These are phyloP conservation scores for Periplaneta americana DNA, from an alignment of 1,140 invertebrate species.

Conservation along the genomic window DNA sequence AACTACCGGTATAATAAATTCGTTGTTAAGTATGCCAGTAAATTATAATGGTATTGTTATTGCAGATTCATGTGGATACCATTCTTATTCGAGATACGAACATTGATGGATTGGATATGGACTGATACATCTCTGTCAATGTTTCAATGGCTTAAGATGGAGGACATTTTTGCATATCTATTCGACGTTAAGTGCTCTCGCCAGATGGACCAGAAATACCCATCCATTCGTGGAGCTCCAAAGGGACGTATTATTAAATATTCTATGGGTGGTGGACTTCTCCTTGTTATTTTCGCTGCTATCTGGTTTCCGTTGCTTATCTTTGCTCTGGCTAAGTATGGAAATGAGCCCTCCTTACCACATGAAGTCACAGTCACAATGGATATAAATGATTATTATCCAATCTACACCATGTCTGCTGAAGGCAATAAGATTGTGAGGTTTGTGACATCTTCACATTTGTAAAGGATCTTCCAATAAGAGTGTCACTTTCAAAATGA, in stretches of 20 bases:
- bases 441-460: too few species aligned
- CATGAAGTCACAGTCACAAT: conserved; percentile 78
- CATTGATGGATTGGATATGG: conserved; percentile 99
- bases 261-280: conserved; percentile 78
- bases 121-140: conserved; percentile 97
- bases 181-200: conserved; percentile 88
- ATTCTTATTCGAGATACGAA: conserved; percentile 93
- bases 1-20: too few species aligned
- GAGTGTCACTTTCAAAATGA: too few species aligned
- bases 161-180: conserved; percentile 96
- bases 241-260: conserved; percentile 82
- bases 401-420: conserved; percentile 78
- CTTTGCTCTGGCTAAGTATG: conserved; percentile 92
- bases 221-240: conserved; percentile 78
- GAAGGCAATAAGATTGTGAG: conserved; percentile 41
- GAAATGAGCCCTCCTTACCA: conserved; percentile 83
- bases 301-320: conserved; percentile 97
- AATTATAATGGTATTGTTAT: too few species aligned
- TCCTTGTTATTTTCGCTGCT: conserved; percentile 85
- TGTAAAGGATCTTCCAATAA: too few species aligned
- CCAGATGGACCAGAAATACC: conserved; percentile 84
- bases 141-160: conserved; percentile 99
- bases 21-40: too few species aligned
- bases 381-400: conserved; percentile 83
- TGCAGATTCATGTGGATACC: conserved; percentile 90